These are phyloP conservation scores for Oncorhynchus nerka DNA, from an alignment of 2,113 vertebrate species.

Conservation along the genomic window DNA sequence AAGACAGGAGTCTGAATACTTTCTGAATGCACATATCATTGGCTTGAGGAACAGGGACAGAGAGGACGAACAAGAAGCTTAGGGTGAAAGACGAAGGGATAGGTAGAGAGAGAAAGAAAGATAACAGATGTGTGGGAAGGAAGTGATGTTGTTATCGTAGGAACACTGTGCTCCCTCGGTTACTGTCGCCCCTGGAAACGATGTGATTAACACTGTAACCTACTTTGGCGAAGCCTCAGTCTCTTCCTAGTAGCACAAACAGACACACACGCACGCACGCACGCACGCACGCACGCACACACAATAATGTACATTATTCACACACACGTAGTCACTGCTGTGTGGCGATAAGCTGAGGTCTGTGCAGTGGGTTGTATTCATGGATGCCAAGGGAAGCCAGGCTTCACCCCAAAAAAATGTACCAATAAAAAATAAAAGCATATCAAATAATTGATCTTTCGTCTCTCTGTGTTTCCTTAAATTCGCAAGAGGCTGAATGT, in stretches of 20 bases:
- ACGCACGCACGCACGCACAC: too few relatives aligned
- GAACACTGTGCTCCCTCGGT: not conserved
- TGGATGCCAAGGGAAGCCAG: too few relatives aligned
- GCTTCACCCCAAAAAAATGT: too few relatives aligned
- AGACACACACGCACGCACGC: fast-evolving
- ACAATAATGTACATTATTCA: too few relatives aligned
- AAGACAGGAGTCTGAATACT: not conserved
- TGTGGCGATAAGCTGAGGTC: too few relatives aligned
- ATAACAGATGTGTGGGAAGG: not conserved
- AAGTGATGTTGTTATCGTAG: not conserved
- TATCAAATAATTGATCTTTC: too few relatives aligned
- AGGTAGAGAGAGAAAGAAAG: not conserved
- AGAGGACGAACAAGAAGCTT: not conserved
- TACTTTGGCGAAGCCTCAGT: constrained; percentile 11
- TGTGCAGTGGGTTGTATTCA: too few relatives aligned
- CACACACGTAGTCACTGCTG: too few relatives aligned
- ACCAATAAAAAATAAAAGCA: too few relatives aligned
- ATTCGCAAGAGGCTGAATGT: too few relatives aligned
- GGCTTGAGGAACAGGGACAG: not conserved
- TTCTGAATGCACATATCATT: not conserved
- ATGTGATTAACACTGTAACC: constrained; percentile 22
- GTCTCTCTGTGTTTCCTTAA: too few relatives aligned
- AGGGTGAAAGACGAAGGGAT: too few relatives aligned
- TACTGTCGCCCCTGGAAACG: not conserved
- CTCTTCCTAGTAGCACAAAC: not conserved